Base-by-base conservation (phyloP, 2,797 vertebrate species). In the Meda fulgida region DNA sequence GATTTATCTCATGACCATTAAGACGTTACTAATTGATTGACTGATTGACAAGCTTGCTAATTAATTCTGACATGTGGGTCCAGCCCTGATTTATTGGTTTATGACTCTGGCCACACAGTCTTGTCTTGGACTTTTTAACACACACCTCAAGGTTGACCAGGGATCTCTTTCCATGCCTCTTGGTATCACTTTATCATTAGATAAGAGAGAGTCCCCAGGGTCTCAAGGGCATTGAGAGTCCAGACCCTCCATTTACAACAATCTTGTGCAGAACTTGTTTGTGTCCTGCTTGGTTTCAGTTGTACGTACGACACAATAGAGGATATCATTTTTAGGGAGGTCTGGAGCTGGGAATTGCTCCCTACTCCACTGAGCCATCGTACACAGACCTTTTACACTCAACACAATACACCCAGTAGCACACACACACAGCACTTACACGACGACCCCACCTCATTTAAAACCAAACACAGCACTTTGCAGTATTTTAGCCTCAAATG, bases 401-500 rank as follows among this genome's bases (percentile, higher is more conserved):
- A 69, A 71, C 77, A 85, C 77, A 84, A 84, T 84, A 55, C 63
- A 84, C 63, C 43, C 46, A 2, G 71, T 51, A 36, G 36, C 46
- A 48, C 43, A 79, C 43, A 67, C 76, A 71, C 65, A 60, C 48
- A 51, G 75, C 75, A 84, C 83, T 84, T 78, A 78, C 83, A 60
- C 51, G 48, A 58, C 34, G 5, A 78, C 63, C 73, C 75, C 65
- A 78, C 83, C 63, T 78, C 66, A 65, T 67, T 67, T 67, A 83
- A 78, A 73, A 78, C 73, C 80, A 79, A 81, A 82, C 86, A 82
- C 72, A 19, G 55, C 84, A 86, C 86, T 89, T 85, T 82, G 43
- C 80, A n/a, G 73, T 73, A 79, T 80, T 81, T 85, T 63, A 72
- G 66, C 66, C 31, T 53, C 53, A 51, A 80, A 85, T 70, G 13